These are phyloP conservation scores for Mongoloraphidia duomilia DNA, from an alignment of 2,888 invertebrate genomes.

Conservation along the genomic window DNA sequence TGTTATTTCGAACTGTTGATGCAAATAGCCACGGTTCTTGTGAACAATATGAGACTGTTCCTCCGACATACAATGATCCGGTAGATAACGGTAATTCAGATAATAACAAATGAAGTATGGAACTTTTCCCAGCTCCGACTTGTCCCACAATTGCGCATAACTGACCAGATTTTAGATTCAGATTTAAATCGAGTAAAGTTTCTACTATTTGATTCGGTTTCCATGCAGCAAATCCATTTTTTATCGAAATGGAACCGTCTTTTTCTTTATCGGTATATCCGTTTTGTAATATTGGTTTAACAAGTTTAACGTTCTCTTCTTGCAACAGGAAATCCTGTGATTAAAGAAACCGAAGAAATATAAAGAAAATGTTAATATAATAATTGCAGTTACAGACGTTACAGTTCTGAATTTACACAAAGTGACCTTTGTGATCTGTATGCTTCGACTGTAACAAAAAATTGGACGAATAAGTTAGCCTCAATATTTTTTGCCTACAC, in stretches of 20 bases:
- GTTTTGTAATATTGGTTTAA: conserved; percentile 14
- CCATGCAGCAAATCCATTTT: conserved; percentile 20
- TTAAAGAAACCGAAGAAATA: not conserved
- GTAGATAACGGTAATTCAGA: conserved; percentile 49
- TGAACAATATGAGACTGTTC: conserved; percentile 53
- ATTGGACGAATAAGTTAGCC: too few species aligned
- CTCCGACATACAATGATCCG: conserved; percentile 46
- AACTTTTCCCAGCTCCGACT: conserved; percentile 56
- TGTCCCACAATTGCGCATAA: conserved; percentile 47
- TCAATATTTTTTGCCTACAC: too few species aligned
- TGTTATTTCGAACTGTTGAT: conserved; percentile 59
- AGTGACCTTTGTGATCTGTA: too few species aligned
- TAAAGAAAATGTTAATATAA: not conserved
- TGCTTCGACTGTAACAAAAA: too few species aligned
- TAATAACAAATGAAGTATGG: conserved; percentile 51
- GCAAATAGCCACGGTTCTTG: conserved; percentile 71
- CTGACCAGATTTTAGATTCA: conserved; percentile 33
- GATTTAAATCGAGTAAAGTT: conserved; percentile 33
- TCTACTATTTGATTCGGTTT: conserved; percentile 25
- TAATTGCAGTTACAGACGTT: too few species aligned
- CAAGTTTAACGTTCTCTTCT: conserved; percentile 26
- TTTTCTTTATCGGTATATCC: conserved; percentile 21
- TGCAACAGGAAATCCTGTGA: conserved; percentile 28
- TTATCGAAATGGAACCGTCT: conserved; percentile 18
- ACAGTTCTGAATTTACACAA: too few species aligned